phyloP scores from a whole-genome alignment of 2,888 invertebrate genomes.

The Chesias legatella region DNA sequence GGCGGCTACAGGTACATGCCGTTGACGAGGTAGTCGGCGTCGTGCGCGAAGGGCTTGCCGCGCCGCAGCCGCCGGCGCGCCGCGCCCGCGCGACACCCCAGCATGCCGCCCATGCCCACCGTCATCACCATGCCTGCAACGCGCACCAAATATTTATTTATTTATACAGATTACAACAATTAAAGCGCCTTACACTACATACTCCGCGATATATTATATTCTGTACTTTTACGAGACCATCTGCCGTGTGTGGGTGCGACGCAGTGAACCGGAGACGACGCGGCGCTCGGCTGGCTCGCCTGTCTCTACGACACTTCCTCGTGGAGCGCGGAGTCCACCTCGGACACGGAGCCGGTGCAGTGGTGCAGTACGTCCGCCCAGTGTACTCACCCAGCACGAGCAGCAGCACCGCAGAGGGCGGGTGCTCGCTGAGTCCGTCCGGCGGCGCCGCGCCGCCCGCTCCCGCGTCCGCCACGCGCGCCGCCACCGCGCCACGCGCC shows the following conservation, averaged over 20 bases:
- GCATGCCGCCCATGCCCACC: slow-evolving; percentile 88
- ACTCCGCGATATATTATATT: too few relatives aligned
- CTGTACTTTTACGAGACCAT: too few relatives aligned
- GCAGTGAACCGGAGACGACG: too few relatives aligned
- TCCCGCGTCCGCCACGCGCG: slow-evolving; percentile 46
- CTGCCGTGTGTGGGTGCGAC: too few relatives aligned
- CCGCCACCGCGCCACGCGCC: slow-evolving; percentile 29
- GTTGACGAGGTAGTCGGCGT: slow-evolving; percentile 98
- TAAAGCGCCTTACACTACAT: too few relatives aligned
- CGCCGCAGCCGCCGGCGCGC: slow-evolving; percentile 88
- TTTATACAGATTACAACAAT: too few relatives aligned
- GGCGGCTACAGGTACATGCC: slow-evolving; percentile 94
- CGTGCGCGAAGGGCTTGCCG: slow-evolving; percentile 92
- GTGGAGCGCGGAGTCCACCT: background rate
- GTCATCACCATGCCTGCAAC: slow-evolving; percentile 88
- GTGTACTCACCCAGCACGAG: slow-evolving; percentile 83
- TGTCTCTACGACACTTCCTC: too few relatives aligned
- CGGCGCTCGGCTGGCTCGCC: too few relatives aligned
- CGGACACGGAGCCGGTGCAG: too few relatives aligned
- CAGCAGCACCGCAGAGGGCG: slow-evolving; percentile 90
- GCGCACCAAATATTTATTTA: too few relatives aligned
- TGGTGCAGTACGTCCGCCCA: too few relatives aligned
- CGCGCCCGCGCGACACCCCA: slow-evolving; percentile 90
- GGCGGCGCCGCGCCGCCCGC: slow-evolving; percentile 54
- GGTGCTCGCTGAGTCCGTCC: slow-evolving; percentile 85